Evolutionary conservation across 2,113 vertebrate species (phyloP).

Genomic region (Bolborhynchus lineola): DNA sequence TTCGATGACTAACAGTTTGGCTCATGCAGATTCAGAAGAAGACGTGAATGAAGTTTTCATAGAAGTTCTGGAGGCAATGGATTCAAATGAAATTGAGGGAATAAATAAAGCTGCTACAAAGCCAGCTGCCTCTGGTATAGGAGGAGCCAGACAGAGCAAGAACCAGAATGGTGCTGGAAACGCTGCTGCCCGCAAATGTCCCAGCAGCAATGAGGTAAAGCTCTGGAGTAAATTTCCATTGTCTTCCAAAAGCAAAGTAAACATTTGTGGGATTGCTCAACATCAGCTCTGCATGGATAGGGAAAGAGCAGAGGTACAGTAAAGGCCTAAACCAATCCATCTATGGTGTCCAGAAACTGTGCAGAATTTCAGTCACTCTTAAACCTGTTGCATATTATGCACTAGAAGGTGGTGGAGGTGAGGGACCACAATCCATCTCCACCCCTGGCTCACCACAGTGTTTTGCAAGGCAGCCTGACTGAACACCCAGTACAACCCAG

Average conservation of each 20-base stretch:
- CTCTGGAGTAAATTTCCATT: slow-evolving; percentile 43
- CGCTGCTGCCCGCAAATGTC: not conserved
- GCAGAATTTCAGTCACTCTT: not conserved
- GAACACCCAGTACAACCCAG: not conserved
- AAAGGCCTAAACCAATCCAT: not conserved
- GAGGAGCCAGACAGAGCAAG: not conserved
- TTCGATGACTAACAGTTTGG: not conserved
- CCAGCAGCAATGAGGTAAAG: not conserved
- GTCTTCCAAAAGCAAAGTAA: slow-evolving; percentile 15
- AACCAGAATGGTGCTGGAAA: not conserved
- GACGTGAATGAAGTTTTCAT: not conserved
- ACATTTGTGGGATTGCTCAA: not conserved
- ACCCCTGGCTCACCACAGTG: not conserved
- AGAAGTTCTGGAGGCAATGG: not conserved
- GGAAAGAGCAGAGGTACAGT: not conserved
- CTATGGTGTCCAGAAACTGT: not conserved
- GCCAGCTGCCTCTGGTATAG: not conserved
- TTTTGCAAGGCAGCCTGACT: not conserved
- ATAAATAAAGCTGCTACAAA: not conserved
- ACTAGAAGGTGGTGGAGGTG: not conserved
- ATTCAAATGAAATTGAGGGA: not conserved
- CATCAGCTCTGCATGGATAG: not conserved
- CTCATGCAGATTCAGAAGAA: not conserved
- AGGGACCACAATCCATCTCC: not conserved
- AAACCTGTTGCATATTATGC: not conserved